Base-by-base conservation (phyloP, 1,140 invertebrate species). In the Brachionus rubens region DNA sequence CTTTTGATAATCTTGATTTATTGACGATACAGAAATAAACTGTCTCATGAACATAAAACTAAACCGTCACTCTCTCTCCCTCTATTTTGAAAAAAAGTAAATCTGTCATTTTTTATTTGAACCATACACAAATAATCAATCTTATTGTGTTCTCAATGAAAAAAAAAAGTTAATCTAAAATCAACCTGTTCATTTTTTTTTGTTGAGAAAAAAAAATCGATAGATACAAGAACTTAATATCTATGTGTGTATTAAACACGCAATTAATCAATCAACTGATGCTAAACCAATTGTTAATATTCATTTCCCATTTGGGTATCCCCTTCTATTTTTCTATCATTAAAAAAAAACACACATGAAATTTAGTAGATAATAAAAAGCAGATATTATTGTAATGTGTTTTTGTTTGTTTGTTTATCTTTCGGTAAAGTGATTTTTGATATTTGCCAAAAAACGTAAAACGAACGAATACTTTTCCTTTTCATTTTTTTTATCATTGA, bases 331-430 rank as follows among this genome's bases (percentile, higher is more conserved):
- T 33, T 59, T 59, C 36, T 24, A 30, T 43, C 36, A 19, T 46
- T 3, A 14, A 46, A 10, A 46, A 5, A 46, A 46, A 5, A 46
- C 9, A 46, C 9, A 46, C n/a, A 46, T 3, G 14, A 46, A 46
- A 7, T 46, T 46, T 46, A 7, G 14, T 41, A 43, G 40, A 46
- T 65, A 65, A 65, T 65, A 43, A 19, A 65, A 65, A 65, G 24
- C 59, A 65, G 59, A 65, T 65, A 65, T 19, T 3, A 24, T 41
- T 65, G 59, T 65, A 43, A 40, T 21, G 26, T 21, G 7, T 24
- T n/a, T n/a, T 65, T 43, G 59, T 65, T 40, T 62, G 36, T 62
- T 65, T 65, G 40, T 65, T 65, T 65, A 65, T 65, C 40, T 65
- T 65, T 65, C 59, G 59, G 59, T 43, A 33, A 59, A 59, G 36